Evolutionary conservation across 2,797 vertebrate species (phyloP), one percentile per base, ranked within the genome.

Genomic region (Hemitrygon akajei): DNA sequence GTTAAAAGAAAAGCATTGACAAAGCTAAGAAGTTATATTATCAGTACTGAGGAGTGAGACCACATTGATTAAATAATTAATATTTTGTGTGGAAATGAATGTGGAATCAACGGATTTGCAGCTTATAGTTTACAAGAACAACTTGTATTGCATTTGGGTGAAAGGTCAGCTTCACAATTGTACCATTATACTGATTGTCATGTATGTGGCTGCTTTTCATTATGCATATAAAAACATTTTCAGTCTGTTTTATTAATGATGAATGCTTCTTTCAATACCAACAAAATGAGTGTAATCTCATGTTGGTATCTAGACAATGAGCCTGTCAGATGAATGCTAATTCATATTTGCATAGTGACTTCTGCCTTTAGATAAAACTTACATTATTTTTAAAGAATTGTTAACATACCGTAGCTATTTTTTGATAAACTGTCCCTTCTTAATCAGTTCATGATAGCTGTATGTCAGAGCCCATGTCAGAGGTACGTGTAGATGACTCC

Each of bases 1-100:
- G 10, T 76, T 58, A 75, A 22, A 89, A 22, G 27, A 16, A 37
- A n/a, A 27, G 25, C 40, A 75, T 56, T 76, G 37, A n/a, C 40
- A 30, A 25, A 93, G 71, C 11, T 7, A 75, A 18, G 27, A 76
- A 56, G 40, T 56, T 22, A 37, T n/a, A 16, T 93, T 76, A 71
- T 89, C 37, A 5, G n/a, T 3, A 7, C 34, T 69, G 40, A 47
- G 71, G 12, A 58, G 37, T 75, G 25, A 75, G 27, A 93, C 25
- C 71, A 76, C 71, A 93, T 16, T 25, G 71, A 76, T 27, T 76
- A 76, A 75, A 76, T 93, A 93, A 93, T 92, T 93, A 47, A 69
- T 75, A 76, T 93, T 73, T 37, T 71, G 37, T 92, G 37, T 22
- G 22, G 86, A 89, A 66, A 40, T 73, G 37, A 75, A 76, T 93